Percentiles rank a stretch among this genome's conserved stretches.
Conservation (phyloP, 2,113 vertebrate species). For the Mugil cephalus region DNA sequence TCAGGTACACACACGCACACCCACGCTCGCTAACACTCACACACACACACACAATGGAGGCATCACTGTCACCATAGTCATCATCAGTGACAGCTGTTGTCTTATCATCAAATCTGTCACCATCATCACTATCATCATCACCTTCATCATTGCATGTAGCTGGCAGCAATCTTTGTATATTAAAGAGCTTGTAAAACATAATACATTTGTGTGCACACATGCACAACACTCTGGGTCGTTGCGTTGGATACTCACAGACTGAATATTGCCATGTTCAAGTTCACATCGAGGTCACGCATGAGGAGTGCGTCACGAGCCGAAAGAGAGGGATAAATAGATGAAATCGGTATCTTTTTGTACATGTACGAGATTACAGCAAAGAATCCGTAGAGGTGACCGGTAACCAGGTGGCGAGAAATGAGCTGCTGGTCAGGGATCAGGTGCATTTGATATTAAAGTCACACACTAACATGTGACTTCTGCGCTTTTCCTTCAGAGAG, state of each 20-base stretch:
- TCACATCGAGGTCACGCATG: slow-evolving; percentile 4
- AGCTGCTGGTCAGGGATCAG: no score
- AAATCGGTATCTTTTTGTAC: no score
- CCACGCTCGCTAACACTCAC: slow-evolving; percentile 42
- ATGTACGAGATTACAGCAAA: no score
- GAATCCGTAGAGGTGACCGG: no score
- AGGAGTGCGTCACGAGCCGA: slow-evolving; percentile 5
- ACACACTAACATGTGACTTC: background rate
- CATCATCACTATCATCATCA: slow-evolving; percentile 65
- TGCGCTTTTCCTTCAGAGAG: background rate
- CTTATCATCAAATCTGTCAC: slow-evolving; percentile 71
- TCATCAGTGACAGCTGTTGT: slow-evolving; percentile 68
- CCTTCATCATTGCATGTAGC: slow-evolving; percentile 44
- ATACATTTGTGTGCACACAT: background rate
- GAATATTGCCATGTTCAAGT: background rate
- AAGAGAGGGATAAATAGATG: no score
- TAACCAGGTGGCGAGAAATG: no score
- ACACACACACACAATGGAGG: slow-evolving; percentile 53
- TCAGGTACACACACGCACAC: slow-evolving; percentile 49
- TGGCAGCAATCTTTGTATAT: slow-evolving; percentile 59
- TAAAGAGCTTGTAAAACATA: slow-evolving; percentile 37
- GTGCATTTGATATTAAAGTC: background rate
- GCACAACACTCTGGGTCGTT: background rate
- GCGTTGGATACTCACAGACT: slow-evolving; percentile 29
- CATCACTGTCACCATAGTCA: slow-evolving; percentile 64